phyloP scores from a whole-genome alignment of 1,140 invertebrate genomes.

The Zaprionus ghesquierei region DNA sequence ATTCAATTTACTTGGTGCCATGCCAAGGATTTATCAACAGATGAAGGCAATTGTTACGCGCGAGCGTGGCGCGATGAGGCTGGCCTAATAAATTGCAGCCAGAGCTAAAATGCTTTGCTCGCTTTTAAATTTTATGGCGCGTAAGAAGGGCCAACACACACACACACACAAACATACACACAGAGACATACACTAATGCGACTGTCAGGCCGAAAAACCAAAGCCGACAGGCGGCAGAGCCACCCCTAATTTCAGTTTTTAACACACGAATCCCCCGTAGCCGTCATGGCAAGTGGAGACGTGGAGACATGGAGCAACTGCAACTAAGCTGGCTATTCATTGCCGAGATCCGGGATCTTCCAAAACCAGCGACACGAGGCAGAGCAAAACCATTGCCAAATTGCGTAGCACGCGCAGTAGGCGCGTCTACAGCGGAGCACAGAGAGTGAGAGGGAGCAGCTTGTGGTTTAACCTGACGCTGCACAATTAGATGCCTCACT shows the following conservation, averaged over 20 bases:
- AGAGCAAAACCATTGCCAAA: slow-evolving; percentile 35
- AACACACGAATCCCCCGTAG: slow-evolving; percentile 32
- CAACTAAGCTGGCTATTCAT: slow-evolving; percentile 78
- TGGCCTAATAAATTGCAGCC: slow-evolving; percentile 77
- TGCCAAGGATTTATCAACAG: slow-evolving; percentile 80
- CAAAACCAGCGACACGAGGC: slow-evolving; percentile 75
- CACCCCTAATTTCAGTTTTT: slow-evolving; percentile 74
- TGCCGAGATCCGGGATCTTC: slow-evolving; percentile 56
- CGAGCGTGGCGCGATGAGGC: slow-evolving; percentile 64
- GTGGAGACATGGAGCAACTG: too few species aligned
- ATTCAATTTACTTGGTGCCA: slow-evolving; percentile 79
- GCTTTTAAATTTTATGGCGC: slow-evolving; percentile 80
- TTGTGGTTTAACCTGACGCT: slow-evolving; percentile 52
- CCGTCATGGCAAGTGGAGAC: slow-evolving; percentile 31
- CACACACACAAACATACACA: slow-evolving; percentile 23
- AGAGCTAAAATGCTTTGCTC: slow-evolving; percentile 80
- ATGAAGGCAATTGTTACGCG: slow-evolving; percentile 79
- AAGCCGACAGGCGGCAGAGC: slow-evolving; percentile 25
- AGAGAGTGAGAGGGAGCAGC: background rate
- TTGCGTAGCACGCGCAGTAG: slow-evolving; percentile 47
- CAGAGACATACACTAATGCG: slow-evolving; percentile 53
- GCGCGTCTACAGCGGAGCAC: background rate
- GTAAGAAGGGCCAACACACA: slow-evolving; percentile 58
- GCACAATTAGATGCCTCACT: slow-evolving; percentile 77
- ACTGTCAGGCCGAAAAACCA: slow-evolving; percentile 26